phyloP scores from a whole-genome alignment of 2,797 vertebrate genomes.

The Tadarida brasiliensis region DNA sequence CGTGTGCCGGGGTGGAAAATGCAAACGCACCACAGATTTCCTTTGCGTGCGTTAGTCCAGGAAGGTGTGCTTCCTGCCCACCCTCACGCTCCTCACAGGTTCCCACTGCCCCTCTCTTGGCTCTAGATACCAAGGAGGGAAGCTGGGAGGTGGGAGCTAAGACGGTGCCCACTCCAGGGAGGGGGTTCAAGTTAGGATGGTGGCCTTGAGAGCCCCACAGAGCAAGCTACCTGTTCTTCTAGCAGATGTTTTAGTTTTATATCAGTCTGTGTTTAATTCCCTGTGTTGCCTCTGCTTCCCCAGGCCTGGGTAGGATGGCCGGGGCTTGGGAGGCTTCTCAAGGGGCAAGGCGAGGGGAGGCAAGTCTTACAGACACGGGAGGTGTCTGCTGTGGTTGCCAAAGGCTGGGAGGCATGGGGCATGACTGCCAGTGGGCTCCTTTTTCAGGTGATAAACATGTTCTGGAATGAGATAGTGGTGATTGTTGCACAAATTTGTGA shows the following conservation, averaged over 20 bases:
- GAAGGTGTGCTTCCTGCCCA: conserved; percentile 10
- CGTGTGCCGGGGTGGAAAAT: neutral
- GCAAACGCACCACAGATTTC: conserved; percentile 13
- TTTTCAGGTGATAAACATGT: neutral
- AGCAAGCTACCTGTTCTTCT: neutral
- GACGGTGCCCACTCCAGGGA: neutral
- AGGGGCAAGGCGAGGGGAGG: neutral
- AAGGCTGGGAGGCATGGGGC: neutral
- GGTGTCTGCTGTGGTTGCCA: neutral
- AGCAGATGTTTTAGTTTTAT: neutral
- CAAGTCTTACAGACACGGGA: neutral
- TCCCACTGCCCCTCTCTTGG: neutral
- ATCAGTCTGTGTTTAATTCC: neutral
- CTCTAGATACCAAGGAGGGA: neutral
- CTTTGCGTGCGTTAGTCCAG: neutral
- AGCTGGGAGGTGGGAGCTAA: neutral
- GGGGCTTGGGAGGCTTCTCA: neutral
- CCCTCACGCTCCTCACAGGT: accelerated
- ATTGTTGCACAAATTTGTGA: neutral
- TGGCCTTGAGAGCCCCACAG: neutral
- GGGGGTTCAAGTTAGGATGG: neutral
- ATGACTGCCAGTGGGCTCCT: neutral
- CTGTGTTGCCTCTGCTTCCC: neutral
- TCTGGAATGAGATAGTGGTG: neutral
- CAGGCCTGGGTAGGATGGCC: neutral